Conservation (phyloP, 2,888 invertebrate species). For the Lucinisca nassula region DNA sequence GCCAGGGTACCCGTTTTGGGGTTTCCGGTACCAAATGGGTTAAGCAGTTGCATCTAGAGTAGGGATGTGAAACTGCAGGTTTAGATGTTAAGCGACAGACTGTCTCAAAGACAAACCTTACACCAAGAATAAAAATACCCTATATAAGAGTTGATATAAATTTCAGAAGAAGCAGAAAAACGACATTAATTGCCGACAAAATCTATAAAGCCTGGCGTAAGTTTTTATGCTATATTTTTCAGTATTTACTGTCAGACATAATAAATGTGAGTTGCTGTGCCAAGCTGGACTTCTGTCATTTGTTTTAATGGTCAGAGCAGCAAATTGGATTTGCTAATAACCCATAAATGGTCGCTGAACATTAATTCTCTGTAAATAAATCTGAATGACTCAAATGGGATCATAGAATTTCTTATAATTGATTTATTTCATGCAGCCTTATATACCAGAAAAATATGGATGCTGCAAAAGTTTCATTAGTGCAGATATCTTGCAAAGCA, state of each 20-base stretch:
- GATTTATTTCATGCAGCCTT: not conserved
- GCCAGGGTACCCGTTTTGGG: too few species aligned
- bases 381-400: constrained; percentile 10
- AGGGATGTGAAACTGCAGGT: too few species aligned
- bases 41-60: too few species aligned
- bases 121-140: too few species aligned
- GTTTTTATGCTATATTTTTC: not conserved
- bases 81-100: too few species aligned
- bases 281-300: not conserved
- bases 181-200: not conserved
- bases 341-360: not conserved
- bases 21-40: too few species aligned
- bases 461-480: too few species aligned
- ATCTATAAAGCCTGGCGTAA: not conserved
- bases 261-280: not conserved
- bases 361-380: constrained; percentile 1
- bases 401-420: not conserved
- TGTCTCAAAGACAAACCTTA: too few species aligned
- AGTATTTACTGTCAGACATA: not conserved
- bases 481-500: too few species aligned
- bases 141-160: too few species aligned
- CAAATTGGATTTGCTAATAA: constrained; percentile 1
- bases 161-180: not conserved
- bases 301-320: not conserved
- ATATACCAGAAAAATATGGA: too few species aligned